These are phyloP conservation scores for Stegodyphus mimosarum DNA, from an alignment of 1,140 invertebrate species.

Conservation along the genomic window DNA sequence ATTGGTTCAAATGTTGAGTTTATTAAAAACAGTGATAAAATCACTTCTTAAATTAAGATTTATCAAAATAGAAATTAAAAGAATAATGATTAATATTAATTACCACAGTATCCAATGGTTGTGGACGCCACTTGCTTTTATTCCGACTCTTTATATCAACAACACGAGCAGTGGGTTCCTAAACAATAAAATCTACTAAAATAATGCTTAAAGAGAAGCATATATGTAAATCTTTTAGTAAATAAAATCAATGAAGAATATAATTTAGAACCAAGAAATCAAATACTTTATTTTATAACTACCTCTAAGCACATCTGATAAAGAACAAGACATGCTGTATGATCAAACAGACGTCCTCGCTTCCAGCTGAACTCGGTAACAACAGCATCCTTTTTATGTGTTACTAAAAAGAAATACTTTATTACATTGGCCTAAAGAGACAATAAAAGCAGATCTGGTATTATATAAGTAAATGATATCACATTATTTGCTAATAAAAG, in stretches of 20 bases:
- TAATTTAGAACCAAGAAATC: neutral
- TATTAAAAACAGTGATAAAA: too few relatives aligned
- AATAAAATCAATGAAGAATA: neutral
- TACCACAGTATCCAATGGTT: constrained; percentile 95
- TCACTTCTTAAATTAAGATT: neutral
- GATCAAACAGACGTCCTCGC: constrained; percentile 88
- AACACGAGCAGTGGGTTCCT: constrained; percentile 83
- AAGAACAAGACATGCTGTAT: constrained; percentile 82
- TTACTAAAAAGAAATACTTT: constrained; percentile 71
- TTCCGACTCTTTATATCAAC: constrained; percentile 85
- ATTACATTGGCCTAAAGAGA: too few relatives aligned
- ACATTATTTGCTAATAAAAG: too few relatives aligned
- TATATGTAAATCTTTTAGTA: neutral
- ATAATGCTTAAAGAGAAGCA: neutral
- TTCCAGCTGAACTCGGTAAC: constrained; percentile 90
- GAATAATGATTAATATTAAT: constrained; percentile 64
- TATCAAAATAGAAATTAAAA: constrained; percentile 41
- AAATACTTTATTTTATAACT: constrained; percentile 8
- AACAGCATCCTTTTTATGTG: constrained; percentile 76
- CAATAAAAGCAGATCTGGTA: too few relatives aligned
- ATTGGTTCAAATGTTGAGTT: too few relatives aligned
- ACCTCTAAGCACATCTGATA: constrained; percentile 76
- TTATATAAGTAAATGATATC: too few relatives aligned
- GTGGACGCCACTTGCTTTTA: constrained; percentile 96
- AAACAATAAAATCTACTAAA: constrained; percentile 60